Percentiles rank a stretch among this genome's conserved stretches.
phyloP scores from a whole-genome alignment of 1,140 invertebrate genomes.

The Alviniconcha marisindica region DNA sequence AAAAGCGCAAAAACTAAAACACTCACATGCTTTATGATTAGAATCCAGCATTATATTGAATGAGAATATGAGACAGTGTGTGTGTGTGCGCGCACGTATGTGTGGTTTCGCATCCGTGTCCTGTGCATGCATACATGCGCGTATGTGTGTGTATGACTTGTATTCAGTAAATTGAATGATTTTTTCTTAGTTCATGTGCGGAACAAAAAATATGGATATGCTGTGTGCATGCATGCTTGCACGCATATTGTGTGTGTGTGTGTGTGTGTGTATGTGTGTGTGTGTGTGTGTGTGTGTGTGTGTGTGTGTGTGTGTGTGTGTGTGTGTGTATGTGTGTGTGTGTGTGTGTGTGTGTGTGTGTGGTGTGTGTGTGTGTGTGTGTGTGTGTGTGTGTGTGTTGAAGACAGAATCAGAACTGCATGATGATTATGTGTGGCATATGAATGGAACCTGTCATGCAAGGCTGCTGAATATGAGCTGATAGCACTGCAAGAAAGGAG shows the following conservation, averaged over 20 bases:
- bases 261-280: not conserved
- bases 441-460: too few species aligned
- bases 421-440: too few species aligned
- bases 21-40: too few species aligned
- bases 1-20: too few species aligned
- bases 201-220: not conserved
- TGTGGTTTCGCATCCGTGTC: not conserved
- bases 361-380: not conserved
- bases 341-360: not conserved
- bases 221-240: too few species aligned
- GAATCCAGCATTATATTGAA: too few species aligned
- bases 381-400: not conserved
- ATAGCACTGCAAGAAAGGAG: too few species aligned
- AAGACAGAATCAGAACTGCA: not conserved
- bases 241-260: not conserved
- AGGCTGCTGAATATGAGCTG: too few species aligned
- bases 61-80: too few species aligned
- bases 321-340: not conserved
- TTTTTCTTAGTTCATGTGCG: not conserved
- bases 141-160: not conserved
- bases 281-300: slow-evolving; percentile 25
- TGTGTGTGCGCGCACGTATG: too few species aligned
- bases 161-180: not conserved
- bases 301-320: slow-evolving; percentile 22
- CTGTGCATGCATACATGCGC: not conserved